Evolutionary conservation across 1,140 invertebrate genomes (phyloP).

Genomic region (Caerostris extrusa): DNA sequence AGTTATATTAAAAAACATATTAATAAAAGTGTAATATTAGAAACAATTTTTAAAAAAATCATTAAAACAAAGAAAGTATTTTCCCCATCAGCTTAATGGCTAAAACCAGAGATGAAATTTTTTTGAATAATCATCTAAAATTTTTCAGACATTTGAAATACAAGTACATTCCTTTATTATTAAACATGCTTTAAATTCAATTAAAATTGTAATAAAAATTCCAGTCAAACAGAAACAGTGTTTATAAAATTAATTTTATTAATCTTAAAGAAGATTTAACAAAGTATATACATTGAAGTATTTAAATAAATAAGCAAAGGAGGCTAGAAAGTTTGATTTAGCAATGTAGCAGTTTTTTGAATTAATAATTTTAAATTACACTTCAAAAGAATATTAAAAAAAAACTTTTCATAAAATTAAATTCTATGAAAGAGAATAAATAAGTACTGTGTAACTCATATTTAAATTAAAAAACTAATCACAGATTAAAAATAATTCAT

Average conservation of each 20-base stretch:
- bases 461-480: constrained; percentile 16
- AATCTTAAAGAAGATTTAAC: constrained; percentile 57
- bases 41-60: too few relatives aligned
- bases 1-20: too few relatives aligned
- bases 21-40: too few relatives aligned
- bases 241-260: constrained; percentile 73
- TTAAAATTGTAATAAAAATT: background rate
- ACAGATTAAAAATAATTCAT: constrained; percentile 3
- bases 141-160: too few relatives aligned
- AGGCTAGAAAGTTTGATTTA: background rate
- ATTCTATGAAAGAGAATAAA: background rate
- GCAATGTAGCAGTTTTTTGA: background rate
- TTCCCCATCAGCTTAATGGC: too few relatives aligned
- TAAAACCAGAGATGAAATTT: too few relatives aligned
- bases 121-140: too few relatives aligned
- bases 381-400: background rate
- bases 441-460: constrained; percentile 11
- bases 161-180: too few relatives aligned
- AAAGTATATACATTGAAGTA: constrained; percentile 69
- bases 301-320: background rate
- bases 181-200: too few relatives aligned
- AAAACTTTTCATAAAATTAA: background rate
- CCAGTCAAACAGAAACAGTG: background rate
- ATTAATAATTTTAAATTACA: background rate
- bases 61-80: too few relatives aligned